Base-by-base conservation (phyloP, 92 coral and sea anemone genomes). In the Nematostella vectensis region DNA sequence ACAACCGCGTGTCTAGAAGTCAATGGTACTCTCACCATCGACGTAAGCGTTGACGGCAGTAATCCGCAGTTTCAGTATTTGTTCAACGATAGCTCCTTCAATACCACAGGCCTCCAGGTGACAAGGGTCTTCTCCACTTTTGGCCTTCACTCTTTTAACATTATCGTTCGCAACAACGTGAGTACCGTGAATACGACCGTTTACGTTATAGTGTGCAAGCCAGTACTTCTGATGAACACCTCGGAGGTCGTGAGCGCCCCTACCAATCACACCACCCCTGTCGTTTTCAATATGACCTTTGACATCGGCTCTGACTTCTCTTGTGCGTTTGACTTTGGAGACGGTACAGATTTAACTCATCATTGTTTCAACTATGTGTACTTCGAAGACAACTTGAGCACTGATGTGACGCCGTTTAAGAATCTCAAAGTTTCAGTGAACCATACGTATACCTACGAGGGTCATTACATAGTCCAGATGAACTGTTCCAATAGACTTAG, bases 261-360 rank as follows among this genome's bases (percentile, higher is more conserved):
- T 6, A 64, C 78, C 11, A 81, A 85, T 38, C 55, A 65, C 13
- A 81, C 75, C 45, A 65, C 68, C 22, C 68, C 82, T 0, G 71
- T 67, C 16, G 30, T 47, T 15, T 38, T 89, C 55, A 61, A 27
- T 39, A 40, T 79, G 57, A 67, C 59, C 27, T 53, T 85, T 29
- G 68, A 64, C 3, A 67, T 72, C 49, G 95, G 83, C 8, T 85
- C 97, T 2, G 97, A 89, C 62, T 81, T 81, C 48, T 48, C 54
- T 13, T 89, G 97, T 39, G 48, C 58, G 25, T 69, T 69, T 51
- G 25, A 52, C 3, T 81, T 50, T 25, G 95, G 95, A 25, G 77
- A 85, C 49, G 74, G 63, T 45, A 20, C 1, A 13, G 21, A 31
- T n/a, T 1, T 20, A n/a, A 51, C 25, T 25, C 49, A 44, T 29